Evolutionary conservation across 2,797 vertebrate genomes (phyloP), one percentile per base, ranked within the genome.

Genomic region (Helarctos malayanus): DNA sequence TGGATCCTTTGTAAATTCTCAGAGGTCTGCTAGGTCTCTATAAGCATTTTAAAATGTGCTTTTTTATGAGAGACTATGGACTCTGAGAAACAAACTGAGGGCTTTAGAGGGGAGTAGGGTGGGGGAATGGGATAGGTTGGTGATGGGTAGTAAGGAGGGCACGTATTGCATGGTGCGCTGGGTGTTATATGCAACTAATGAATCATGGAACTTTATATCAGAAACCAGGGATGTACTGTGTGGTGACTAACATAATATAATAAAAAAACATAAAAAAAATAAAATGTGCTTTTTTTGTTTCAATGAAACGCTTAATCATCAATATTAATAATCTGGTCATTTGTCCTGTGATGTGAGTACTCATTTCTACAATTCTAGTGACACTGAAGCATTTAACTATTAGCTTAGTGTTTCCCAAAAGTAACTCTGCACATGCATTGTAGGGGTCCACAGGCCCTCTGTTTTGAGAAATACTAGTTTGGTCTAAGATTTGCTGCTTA

Each of bases 381-480:
- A 47, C 5, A 73, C 18, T 16, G 32, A 93, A 86, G 54, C 19
- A 32, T 69, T 81, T n/a, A 38, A 41, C 29, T n/a, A 25, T 83
- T 65, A 83, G 38, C 15, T 61, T 27, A 3, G 2, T 57, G 23
- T 80, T 82, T 52, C 47, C 54, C 47, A 52, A 49, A 49, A 87
- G 18, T 80, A 54, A 56, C 61, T 65, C 38, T 35, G 32, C 10
- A 83, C 68, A 56, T 3, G 2, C 71, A 56, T 27, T 56, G n/a
- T 6, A 23, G 52, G 25, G 27, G 56, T 61, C 49, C 32, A 57
- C 2, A 57, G 56, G 12, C 13, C 61, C 12, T 81, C 65, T 83
- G 57, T 57, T 73, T 84, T 80, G 32, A 94, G 84, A 96, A 73
- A 75, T 4, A 56, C 52, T 83, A 65, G 16, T 57, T 87, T 56